Evolutionary conservation across 2,797 vertebrate species (phyloP).

Genomic region (Sphenopsis melanotis): DNA sequence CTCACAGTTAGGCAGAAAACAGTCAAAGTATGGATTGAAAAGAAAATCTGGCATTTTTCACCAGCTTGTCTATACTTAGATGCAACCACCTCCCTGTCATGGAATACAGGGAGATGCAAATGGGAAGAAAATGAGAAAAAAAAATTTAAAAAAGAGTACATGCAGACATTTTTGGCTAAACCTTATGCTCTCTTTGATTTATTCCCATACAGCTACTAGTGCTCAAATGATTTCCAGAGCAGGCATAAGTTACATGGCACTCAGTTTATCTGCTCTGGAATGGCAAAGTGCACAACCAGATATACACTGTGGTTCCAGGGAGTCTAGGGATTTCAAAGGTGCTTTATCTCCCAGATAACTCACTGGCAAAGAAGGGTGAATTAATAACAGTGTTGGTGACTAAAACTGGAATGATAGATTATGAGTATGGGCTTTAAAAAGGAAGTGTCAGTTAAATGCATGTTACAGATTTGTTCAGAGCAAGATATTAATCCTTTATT

Average conservation of each 20-base stretch:
- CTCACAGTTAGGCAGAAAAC: background rate
- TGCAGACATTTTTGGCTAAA: background rate
- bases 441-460: background rate
- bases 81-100: background rate
- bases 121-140: background rate
- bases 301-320: conserved; percentile 49
- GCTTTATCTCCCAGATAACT: conserved; percentile 62
- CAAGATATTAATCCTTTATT: background rate
- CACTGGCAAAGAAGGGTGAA: conserved; percentile 1
- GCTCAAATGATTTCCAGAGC: background rate
- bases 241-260: background rate
- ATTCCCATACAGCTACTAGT: background rate
- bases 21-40: background rate
- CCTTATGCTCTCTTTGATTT: background rate
- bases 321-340: conserved; percentile 63
- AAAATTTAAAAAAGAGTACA: background rate
- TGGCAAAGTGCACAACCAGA: conserved; percentile 24
- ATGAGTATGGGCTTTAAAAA: background rate
- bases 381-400: background rate
- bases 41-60: background rate
- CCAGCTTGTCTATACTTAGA: background rate
- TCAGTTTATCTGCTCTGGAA: conserved; percentile 50
- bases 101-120: background rate
- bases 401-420: background rate
- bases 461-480: background rate